A percentile compares a stretch with the other conserved stretches of the same genome.
phyloP scores from a whole-genome alignment of 2,113 vertebrate genomes.

The Mustela lutreola region DNA sequence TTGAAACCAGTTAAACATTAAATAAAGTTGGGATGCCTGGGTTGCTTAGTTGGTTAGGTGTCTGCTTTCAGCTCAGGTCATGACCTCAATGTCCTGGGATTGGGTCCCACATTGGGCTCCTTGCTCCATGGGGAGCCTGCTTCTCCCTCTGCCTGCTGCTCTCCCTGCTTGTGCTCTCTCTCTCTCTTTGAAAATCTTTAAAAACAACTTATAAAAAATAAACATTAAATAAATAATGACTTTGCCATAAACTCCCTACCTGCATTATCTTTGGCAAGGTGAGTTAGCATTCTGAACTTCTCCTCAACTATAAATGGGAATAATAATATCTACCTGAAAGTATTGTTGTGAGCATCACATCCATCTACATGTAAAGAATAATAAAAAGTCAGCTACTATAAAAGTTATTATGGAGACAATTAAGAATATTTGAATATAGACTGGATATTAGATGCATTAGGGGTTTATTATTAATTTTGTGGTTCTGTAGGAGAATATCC shows the following conservation, averaged over 20 bases:
- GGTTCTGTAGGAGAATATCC: background rate
- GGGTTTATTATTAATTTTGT: constrained; percentile 1
- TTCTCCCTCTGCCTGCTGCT: too few relatives aligned
- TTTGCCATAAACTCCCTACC: background rate
- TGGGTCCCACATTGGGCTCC: too few relatives aligned
- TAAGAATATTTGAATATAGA: background rate
- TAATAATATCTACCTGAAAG: background rate
- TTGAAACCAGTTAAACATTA: background rate
- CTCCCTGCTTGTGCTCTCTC: too few relatives aligned
- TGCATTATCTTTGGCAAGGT: background rate
- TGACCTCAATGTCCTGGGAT: too few relatives aligned
- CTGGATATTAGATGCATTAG: background rate
- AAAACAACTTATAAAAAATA: background rate
- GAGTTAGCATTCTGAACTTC: background rate
- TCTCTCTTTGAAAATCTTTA: too few relatives aligned
- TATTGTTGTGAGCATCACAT: background rate
- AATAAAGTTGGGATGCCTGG: background rate
- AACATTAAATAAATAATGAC: constrained; percentile 35
- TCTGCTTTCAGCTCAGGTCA: too few relatives aligned
- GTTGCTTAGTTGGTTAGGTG: too few relatives aligned
- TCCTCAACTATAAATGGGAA: background rate
- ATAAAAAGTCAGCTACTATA: background rate
- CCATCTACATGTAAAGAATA: background rate
- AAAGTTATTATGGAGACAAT: background rate
- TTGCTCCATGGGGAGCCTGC: too few relatives aligned